These are phyloP conservation scores for Luehdorfia chinensis DNA, from an alignment of 1,140 invertebrate genomes.

Conservation along the genomic window DNA sequence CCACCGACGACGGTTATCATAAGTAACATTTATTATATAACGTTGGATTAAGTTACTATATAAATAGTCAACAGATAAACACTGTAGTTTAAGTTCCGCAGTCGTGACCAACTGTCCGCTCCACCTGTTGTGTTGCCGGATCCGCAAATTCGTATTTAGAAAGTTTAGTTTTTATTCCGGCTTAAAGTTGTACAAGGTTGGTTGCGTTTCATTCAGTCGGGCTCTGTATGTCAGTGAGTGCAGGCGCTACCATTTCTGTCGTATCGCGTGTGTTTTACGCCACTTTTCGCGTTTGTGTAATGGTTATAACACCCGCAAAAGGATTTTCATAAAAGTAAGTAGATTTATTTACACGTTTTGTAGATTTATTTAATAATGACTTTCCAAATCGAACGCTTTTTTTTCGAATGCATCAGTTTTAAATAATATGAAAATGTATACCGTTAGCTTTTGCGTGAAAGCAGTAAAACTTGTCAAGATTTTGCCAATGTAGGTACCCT, in stretches of 20 bases:
- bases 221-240: constrained; percentile 35
- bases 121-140: constrained; percentile 42
- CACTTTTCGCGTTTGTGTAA: constrained; percentile 29
- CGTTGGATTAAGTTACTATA: too few relatives aligned
- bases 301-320: constrained; percentile 25
- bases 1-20: too few relatives aligned
- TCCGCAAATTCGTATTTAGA: constrained; percentile 65
- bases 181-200: constrained; percentile 55
- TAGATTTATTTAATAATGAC: too few relatives aligned
- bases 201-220: constrained; percentile 47
- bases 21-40: too few relatives aligned
- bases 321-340: constrained; percentile 27
- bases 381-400: too few relatives aligned
- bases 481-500: too few relatives aligned
- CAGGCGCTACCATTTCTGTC: constrained; percentile 30
- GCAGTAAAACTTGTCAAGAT: too few relatives aligned
- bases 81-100: constrained; percentile 5
- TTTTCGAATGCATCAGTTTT: too few relatives aligned
- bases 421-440: too few relatives aligned
- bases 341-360: too few relatives aligned
- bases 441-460: too few relatives aligned
- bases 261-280: constrained; percentile 25
- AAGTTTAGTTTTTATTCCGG: constrained; percentile 64
- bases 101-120: constrained; percentile 17
- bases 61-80: background rate